These are phyloP conservation scores for Calonectris borealis DNA, from an alignment of 2,113 vertebrate species.

Conservation along the genomic window DNA sequence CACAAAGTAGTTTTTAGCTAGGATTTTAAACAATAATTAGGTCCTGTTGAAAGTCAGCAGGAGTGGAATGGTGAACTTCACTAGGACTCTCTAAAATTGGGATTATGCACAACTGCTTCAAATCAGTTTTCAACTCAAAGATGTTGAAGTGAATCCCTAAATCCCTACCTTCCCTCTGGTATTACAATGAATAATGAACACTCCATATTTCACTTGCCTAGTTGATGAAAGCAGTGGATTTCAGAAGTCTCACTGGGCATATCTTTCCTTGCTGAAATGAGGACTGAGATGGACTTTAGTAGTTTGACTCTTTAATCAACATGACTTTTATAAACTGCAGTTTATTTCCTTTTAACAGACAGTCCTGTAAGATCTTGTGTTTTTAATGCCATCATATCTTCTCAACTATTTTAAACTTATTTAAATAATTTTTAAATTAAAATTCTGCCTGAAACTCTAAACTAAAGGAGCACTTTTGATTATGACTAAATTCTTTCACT, in stretches of 20 bases:
- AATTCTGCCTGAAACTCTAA: background rate
- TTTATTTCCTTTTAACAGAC: background rate
- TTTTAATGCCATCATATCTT: background rate
- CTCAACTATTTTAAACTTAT: background rate
- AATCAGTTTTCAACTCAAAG: background rate
- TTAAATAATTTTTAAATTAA: background rate
- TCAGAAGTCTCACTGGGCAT: slow-evolving; percentile 3
- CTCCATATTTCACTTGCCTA: background rate
- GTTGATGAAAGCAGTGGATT: slow-evolving; percentile 33
- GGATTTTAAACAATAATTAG: background rate
- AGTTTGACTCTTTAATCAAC: slow-evolving; percentile 8
- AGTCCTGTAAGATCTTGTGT: background rate
- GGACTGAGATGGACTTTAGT: background rate
- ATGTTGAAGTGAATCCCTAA: slow-evolving; percentile 23
- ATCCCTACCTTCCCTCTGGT: background rate
- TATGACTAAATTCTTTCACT: slow-evolving; percentile 18
- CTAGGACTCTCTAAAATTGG: background rate
- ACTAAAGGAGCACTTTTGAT: background rate
- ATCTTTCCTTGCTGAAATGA: background rate
- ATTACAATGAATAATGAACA: slow-evolving; percentile 5
- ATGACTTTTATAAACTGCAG: background rate
- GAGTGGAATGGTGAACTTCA: background rate
- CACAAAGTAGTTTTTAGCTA: background rate
- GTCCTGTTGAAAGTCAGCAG: background rate
- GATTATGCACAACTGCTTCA: slow-evolving; percentile 8